Evolutionary conservation across 2,113 vertebrate genomes (phyloP), one percentile per base, ranked within the genome.

Genomic region (Onychorhynchus coronatus): DNA sequence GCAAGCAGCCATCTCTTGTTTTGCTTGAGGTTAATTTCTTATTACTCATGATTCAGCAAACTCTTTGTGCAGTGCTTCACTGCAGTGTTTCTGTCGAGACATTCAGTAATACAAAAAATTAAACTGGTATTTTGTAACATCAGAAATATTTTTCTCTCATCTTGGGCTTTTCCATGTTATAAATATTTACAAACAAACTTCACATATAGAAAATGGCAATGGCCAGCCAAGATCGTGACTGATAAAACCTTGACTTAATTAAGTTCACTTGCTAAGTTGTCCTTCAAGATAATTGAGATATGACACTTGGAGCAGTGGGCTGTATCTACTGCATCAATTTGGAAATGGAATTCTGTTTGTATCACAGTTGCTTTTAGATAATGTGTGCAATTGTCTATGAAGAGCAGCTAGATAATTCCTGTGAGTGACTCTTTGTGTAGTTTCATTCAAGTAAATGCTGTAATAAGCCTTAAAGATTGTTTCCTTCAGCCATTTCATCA

Each of bases 301-400:
- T 20, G 28, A 20, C 27, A 76, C 50, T 72, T 66, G 75, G 94
- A 96, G 78, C 92, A 97, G 37, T 79, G 42, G 95, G 75, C 80
- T 85, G 65, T 95, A 92, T 89, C 92, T 95, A 30, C 88, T 52
- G 41, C 46, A 21, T 94, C 89, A 92, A 35, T 95, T 95, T 97
- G 88, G 81, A 96, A 97, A 96, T 81, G 59, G 61, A 96, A 94
- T 75, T 76, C 35, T 93, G 66, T 86, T 93, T 93, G 61, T 79
- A 66, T 88, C 78, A 90, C 22, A 20, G 68, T 93, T 96, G 74
- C 79, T 96, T 96, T 97, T 89, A 96, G 92, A 92, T 96, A 97
- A 97, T 96, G 81, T 95, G 95, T 86, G 92, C 91, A 98, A 95
- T 97, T 97, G 93, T 86, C 94, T 97, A 93, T 96, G 95, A 98